Evolutionary conservation across 2,797 vertebrate species (phyloP), one percentile per base, ranked within the genome.

Genomic region (Gobionotothen gibberifrons): DNA sequence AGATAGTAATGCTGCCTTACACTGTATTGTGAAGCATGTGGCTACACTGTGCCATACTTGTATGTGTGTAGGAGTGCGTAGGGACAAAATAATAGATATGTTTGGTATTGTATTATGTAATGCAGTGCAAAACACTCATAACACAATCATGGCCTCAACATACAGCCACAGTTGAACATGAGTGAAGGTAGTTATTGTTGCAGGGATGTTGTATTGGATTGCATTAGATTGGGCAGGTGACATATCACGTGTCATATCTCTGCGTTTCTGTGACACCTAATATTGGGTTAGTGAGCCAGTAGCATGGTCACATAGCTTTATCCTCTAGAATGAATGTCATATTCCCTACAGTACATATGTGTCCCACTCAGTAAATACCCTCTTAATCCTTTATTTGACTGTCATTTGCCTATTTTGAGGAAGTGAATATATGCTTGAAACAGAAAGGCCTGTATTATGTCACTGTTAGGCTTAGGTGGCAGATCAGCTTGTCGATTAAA

Each of bases 401-500:
- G 21, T 39, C 15, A 43, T 63, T 19, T 4, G 9, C 58, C 16
- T 3, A 1, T 54, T 63, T 48, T 9, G 59, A 42, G 19, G 26
- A 58, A 29, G 32, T 3, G 40, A 3, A 67, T 55, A 16, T 19
- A 29, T 57, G 47, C 44, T 66, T 9, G 16, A 39, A 55, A 3
- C 26, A 57, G 48, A 69, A 69, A 63, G 63, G 44, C 61, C 46
- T 59, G 26, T 26, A 26, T 19, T 58, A 22, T 55, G 71, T 57
- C n/a, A 58, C 60, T 53, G 62, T 49, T 10, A 51, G 29, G 55
- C 51, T 78, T 63, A 66, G 49, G 57, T 42, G 71, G 72, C 76
- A 62, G 86, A 80, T 66, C 17, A 22, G 78, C 69, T 71, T 76
- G 73, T 82, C 89, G 85, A 92, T 93, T 79, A 89, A 90, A 90